These are phyloP conservation scores for Rhinogobio ventralis DNA, from an alignment of 2,797 vertebrate species.

Conservation along the genomic window DNA sequence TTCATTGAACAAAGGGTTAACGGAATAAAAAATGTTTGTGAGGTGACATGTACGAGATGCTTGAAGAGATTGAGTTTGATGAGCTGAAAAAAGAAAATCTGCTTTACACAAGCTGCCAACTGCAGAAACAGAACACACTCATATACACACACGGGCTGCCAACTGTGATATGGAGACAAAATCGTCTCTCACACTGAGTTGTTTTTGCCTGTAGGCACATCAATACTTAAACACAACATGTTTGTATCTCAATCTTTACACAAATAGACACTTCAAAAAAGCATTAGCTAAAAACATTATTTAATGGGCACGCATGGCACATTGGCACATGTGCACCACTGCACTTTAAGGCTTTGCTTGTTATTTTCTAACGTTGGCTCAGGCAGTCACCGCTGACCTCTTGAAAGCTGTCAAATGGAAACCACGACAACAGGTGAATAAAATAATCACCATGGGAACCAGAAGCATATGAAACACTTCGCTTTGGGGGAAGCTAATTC, in stretches of 20 bases:
- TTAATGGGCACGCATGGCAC: neutral
- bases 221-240: slow-evolving; percentile 57
- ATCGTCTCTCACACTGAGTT: slow-evolving; percentile 54
- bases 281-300: slow-evolving; percentile 24
- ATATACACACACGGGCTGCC: slow-evolving; percentile 41
- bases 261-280: slow-evolving; percentile 36
- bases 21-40: slow-evolving; percentile 10
- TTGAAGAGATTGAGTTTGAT: slow-evolving; percentile 46
- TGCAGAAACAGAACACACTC: slow-evolving; percentile 44
- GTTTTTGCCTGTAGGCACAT: slow-evolving; percentile 50
- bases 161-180: slow-evolving; percentile 55
- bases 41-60: slow-evolving; percentile 32
- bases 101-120: slow-evolving; percentile 53
- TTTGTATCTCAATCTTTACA: slow-evolving; percentile 51
- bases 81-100: slow-evolving; percentile 53
- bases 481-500: slow-evolving; percentile 41
- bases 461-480: slow-evolving; percentile 29
- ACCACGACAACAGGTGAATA: slow-evolving; percentile 50
- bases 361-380: slow-evolving; percentile 6
- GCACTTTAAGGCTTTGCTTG: neutral
- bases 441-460: slow-evolving; percentile 58
- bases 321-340: neutral
- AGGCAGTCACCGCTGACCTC: slow-evolving; percentile 41
- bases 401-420: slow-evolving; percentile 36
- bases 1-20: slow-evolving; percentile 27